Evolutionary conservation across 2,888 invertebrate species (phyloP), one percentile per base, ranked within the genome.

Genomic region (Macrophya annulata): DNA sequence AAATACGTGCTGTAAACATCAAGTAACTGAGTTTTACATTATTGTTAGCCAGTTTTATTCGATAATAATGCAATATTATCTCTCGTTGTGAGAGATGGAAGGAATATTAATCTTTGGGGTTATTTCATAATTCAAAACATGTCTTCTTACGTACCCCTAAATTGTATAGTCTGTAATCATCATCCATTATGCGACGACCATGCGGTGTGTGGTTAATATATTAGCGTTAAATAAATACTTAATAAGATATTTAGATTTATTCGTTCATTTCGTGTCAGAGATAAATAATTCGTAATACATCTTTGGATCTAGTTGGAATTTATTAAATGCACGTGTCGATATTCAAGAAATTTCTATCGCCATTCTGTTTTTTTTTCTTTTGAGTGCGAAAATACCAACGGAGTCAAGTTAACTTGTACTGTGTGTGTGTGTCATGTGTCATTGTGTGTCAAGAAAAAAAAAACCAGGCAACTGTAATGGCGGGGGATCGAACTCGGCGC

Each of bases 91-190:
- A n/a, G n/a, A 55, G n/a, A 55, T 1, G 55, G 0, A 0, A n/a
- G 10, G 8, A 8, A 8, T 5, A 31, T 31, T 31, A 55, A 17
- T 55, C 12, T 55, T 55, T 37, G 0, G 0, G 12, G 31, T 37
- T 12, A 17, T 68, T 37, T 17, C 17, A 6, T 62, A 62, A 68
- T 68, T 10, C 8, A 45, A 43, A n/a, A 21, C n/a, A 45, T 21
- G 31, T 74, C 74, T 74, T 31, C 31, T 31, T 31, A 31, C 31
- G 31, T 25, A 74, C 74, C 74, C 21, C 74, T 74, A 74, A 25
- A 45, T 45, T 25, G 62, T 62, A 74, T 21, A 45, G 45, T 10
- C 74, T 45, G n/a, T 43, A 43, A 31, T 74, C 74, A 45, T 45
- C 43, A 45, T 74, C 74, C 74, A 74, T 74, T 74, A 21, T 43